Conservation (phyloP, 1,140 invertebrate species). For the Pachypsylla venusta region DNA sequence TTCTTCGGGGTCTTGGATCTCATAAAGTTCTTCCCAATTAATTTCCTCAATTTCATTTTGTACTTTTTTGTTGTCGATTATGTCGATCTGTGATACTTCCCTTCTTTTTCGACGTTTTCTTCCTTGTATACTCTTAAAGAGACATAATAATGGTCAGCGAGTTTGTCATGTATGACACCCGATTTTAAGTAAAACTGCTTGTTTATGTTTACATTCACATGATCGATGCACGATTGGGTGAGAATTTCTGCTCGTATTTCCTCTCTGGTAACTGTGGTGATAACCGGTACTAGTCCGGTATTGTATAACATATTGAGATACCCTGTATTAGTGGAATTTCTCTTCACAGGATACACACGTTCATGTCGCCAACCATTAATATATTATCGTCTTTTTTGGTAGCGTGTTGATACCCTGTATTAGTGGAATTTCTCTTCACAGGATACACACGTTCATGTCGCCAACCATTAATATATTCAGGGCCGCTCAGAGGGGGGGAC, state of each 20-base stretch:
- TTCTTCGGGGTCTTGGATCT: not conserved
- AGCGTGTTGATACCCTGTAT: not conserved
- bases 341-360: not conserved
- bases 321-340: not conserved
- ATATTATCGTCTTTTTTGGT: not conserved
- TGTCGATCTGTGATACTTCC: not conserved
- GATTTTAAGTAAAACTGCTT: not conserved
- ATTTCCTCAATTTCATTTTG: not conserved
- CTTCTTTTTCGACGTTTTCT: not conserved
- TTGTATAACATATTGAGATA: not conserved
- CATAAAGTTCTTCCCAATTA: not conserved
- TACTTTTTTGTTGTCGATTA: not conserved
- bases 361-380: not conserved
- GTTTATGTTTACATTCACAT: not conserved
- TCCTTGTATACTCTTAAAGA: not conserved
- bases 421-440: not conserved
- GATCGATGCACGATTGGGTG: not conserved
- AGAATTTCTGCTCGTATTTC: not conserved
- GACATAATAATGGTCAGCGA: not conserved
- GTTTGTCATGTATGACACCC: not conserved
- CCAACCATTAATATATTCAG: not conserved
- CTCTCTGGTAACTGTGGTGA: not conserved
- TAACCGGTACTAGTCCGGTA: not conserved
- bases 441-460: not conserved
- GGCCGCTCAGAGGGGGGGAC: too few species aligned